These are phyloP conservation scores for Imbricaverruca yamaguchii DNA, from an alignment of 2,888 invertebrate species.

Conservation along the genomic window DNA sequence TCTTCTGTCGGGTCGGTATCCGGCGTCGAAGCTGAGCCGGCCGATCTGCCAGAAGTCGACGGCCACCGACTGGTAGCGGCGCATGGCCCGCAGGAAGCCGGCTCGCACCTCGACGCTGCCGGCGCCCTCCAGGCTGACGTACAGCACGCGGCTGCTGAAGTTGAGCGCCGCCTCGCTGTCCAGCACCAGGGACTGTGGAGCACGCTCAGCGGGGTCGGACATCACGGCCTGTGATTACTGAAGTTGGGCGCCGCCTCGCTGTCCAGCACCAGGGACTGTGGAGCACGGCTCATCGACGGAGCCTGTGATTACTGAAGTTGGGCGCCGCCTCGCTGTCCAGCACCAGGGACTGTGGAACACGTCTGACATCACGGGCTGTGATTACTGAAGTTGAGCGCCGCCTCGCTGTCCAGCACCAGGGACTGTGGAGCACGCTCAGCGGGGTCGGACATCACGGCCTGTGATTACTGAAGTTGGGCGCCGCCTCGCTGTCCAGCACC, in stretches of 20 bases:
- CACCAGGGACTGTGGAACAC: too few species aligned
- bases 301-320: too few species aligned
- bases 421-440: too few species aligned
- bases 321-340: too few species aligned
- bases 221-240: too few species aligned
- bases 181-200: background rate
- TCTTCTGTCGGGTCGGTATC: background rate
- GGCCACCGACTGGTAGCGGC: slow-evolving; percentile 6
- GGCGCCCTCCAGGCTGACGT: background rate
- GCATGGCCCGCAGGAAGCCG: background rate
- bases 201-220: too few species aligned
- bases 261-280: too few species aligned
- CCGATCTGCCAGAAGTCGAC: slow-evolving; percentile 22
- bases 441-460: too few species aligned
- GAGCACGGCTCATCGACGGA: too few species aligned
- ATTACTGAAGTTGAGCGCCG: background rate
- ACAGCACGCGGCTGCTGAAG: background rate
- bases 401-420: background rate
- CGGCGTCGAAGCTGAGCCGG: background rate
- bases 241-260: too few species aligned
- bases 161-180: background rate
- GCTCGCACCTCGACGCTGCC: background rate
- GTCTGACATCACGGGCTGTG: background rate
- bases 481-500: background rate
- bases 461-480: too few species aligned